Evolutionary conservation across 2,113 vertebrate species (phyloP).

Genomic region (Ctenomys sociabilis): DNA sequence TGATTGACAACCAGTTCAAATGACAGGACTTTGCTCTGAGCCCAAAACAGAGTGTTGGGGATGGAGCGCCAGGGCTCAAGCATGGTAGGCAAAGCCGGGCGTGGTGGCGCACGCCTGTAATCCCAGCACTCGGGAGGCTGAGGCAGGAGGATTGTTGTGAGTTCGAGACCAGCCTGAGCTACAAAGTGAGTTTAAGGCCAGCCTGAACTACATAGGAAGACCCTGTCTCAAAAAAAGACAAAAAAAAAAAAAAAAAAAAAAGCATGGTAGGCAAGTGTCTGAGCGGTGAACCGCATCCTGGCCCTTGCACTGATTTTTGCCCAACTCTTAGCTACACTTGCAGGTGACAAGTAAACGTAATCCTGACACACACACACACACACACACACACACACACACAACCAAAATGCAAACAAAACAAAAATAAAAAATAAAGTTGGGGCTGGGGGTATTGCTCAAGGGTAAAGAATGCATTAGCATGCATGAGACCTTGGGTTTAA

Average conservation of each 20-base stretch:
- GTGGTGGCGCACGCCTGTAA: no score
- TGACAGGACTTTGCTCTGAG: no score
- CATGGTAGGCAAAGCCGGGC: no score
- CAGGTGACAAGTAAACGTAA: background rate
- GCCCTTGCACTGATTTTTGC: slow-evolving; percentile 27
- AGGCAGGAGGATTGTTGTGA: no score
- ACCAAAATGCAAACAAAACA: background rate
- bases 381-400: no score
- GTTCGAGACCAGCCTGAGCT: no score
- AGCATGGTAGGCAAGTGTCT: background rate
- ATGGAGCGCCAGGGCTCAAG: background rate
- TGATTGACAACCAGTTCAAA: no score
- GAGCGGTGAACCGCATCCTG: background rate
- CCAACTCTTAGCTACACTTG: background rate
- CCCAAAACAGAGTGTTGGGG: background rate
- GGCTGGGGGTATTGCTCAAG: background rate
- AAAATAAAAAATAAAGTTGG: background rate
- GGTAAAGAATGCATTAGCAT: background rate
- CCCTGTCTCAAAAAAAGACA: no score
- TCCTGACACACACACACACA: slow-evolving; percentile 7
- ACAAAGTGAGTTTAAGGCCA: no score
- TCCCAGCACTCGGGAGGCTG: no score
- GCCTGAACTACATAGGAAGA: no score
- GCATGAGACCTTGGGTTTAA: background rate
- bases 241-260: no score